These are phyloP conservation scores for Temnothorax ravouxi DNA, from an alignment of 2,888 invertebrate species.

Conservation along the genomic window DNA sequence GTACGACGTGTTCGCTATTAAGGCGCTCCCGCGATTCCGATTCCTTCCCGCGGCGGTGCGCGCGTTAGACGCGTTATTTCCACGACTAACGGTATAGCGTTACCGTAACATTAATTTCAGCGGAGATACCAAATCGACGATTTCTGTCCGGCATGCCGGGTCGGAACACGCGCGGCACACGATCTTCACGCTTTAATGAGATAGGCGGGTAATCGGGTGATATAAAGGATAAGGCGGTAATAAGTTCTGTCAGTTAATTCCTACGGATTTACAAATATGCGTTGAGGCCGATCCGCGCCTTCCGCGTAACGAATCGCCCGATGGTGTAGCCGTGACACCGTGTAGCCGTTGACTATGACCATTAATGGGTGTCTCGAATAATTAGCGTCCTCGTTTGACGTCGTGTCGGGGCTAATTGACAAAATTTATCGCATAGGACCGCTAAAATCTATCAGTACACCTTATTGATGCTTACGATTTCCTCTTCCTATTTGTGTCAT, in stretches of 20 bases:
- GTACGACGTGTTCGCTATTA: constrained; percentile 45
- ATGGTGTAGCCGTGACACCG: constrained; percentile 18
- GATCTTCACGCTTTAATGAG: constrained; percentile 48
- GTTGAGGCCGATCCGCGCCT: constrained; percentile 25
- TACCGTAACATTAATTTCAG: constrained; percentile 55
- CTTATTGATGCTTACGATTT: neutral
- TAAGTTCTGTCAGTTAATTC: constrained; percentile 51
- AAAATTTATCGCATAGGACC: constrained; percentile 17
- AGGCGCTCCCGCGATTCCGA: constrained; percentile 32
- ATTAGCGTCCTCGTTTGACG: constrained; percentile 34
- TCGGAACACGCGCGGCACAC: constrained; percentile 16
- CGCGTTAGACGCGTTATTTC: constrained; percentile 50
- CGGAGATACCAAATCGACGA: constrained; percentile 58
- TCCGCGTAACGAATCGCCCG: constrained; percentile 31
- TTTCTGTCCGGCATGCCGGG: constrained; percentile 43
- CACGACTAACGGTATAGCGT: constrained; percentile 58
- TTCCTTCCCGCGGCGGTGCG: constrained; percentile 30
- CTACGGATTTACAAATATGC: constrained; percentile 45
- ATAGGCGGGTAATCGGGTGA: constrained; percentile 49
- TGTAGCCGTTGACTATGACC: neutral
- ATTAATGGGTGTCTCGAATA: constrained; percentile 37
- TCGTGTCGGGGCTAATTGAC: constrained; percentile 16
- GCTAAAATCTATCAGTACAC: constrained; percentile 1
- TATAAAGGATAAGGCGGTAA: constrained; percentile 45
- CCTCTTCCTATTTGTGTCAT: neutral